Evolutionary conservation across 1,140 invertebrate genomes (phyloP), one percentile per base, ranked within the genome.

Genomic region (Drosophila burlai): DNA sequence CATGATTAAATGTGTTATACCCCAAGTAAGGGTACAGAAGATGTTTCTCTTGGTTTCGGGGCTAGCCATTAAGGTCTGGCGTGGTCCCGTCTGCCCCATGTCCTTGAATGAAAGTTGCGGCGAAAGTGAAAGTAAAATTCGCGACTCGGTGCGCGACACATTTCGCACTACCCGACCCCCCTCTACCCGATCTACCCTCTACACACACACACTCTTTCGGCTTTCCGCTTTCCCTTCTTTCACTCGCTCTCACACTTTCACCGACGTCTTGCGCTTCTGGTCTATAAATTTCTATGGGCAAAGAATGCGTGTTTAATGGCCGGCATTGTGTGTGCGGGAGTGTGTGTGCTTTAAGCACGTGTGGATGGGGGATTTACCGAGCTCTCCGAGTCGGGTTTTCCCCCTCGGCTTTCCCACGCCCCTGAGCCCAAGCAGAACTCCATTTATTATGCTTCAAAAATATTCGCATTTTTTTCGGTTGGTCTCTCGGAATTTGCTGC

Each of bases 241-340:
- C 38, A 31, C 54, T 43, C 36, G 29, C 45, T 50, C 66, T 59
- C 59, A 66, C 77, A 87, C 84, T 89, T 83, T 87, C 80, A 40
- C 83, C 69, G 69, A 52, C 80, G 83, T 76, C 85, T 83, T 81
- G 29, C 59, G 65, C 60, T 84, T 84, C 78, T 84, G 84, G 69
- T 90, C 85, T 90, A 89, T 90, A 90, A 90, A 85, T 90, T 89
- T 89, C 80, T 90, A 89, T 90, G 81, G 87, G 62, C 81, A 80
- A 86, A 66, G 87, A 91, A 91, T 91, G 87, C 87, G 87, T 86
- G 78, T 87, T 91, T 91, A 91, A 91, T 91, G 87, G 87, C 82
- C 86, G 74, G 74, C 80, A 91, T 83, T 91, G 86, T 89, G 75
- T 63, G 79, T 76, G 76, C 66, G 60, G 15, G 61, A 16, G 58